Evolutionary conservation across 1,140 invertebrate genomes (phyloP).

Genomic region (Drosophila carrolli): DNA sequence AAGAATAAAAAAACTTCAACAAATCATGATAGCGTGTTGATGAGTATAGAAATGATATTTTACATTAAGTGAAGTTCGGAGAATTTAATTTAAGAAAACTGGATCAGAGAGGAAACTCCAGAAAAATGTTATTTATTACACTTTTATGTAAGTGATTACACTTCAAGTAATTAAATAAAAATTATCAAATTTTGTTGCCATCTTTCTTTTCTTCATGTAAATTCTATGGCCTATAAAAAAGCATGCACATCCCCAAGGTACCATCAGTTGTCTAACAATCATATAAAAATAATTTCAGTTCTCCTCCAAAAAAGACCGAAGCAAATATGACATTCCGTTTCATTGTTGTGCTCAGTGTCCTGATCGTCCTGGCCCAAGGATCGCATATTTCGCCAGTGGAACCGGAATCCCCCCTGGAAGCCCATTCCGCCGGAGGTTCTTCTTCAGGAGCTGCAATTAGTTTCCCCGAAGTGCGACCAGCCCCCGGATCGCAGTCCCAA

Average conservation of each 20-base stretch:
- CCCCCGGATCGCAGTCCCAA: not conserved
- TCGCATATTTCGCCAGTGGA: not conserved
- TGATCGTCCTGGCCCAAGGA: constrained; percentile 7
- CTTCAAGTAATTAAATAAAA: constrained; percentile 2
- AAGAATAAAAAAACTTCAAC: too few relatives aligned
- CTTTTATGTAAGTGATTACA: too few relatives aligned
- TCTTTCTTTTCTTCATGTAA: too few relatives aligned
- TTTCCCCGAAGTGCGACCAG: constrained; percentile 14
- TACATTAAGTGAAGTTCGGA: not conserved
- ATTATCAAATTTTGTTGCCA: not conserved
- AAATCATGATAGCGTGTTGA: not conserved
- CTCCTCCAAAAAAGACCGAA: too few relatives aligned
- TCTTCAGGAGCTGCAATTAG: constrained; percentile 6
- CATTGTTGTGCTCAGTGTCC: not conserved
- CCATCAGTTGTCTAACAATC: not conserved
- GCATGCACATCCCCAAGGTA: not conserved
- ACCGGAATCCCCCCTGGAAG: not conserved
- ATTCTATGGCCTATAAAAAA: constrained; percentile 3
- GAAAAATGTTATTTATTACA: constrained; percentile 6
- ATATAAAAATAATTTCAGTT: not conserved
- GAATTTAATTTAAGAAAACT: not conserved
- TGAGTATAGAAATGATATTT: not conserved
- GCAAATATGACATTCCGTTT: not conserved
- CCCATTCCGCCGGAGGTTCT: not conserved
- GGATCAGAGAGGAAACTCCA: constrained; percentile 8